phyloP scores from a whole-genome alignment of 2,113 vertebrate species.

The Puntigrus tetrazona region DNA sequence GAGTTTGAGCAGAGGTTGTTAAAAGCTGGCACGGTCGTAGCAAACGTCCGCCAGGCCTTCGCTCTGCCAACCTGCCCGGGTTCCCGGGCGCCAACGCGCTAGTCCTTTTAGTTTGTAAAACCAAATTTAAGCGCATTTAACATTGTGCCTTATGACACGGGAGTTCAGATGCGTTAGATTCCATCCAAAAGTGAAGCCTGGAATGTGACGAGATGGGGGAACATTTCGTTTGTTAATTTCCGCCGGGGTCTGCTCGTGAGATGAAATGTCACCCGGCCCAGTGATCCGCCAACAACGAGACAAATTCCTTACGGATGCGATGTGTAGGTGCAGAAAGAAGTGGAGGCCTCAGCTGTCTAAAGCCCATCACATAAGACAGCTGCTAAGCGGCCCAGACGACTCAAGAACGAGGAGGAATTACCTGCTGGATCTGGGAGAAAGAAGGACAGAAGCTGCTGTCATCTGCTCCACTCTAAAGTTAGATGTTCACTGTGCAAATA shows the following conservation, averaged over 20 bases:
- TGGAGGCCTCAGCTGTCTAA: not conserved
- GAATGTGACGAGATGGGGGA: not conserved
- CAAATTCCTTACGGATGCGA: not conserved
- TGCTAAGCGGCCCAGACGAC: not conserved
- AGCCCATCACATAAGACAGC: not conserved
- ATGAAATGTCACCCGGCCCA: constrained; percentile 15
- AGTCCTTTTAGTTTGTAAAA: constrained; percentile 52
- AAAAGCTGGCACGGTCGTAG: constrained; percentile 62
- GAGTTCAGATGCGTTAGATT: not conserved
- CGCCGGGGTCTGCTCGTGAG: not conserved
- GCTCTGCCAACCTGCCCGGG: constrained; percentile 30
- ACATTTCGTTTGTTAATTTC: not conserved
- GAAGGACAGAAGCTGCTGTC: not conserved
- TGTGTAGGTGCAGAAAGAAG: not conserved
- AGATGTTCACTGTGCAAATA: not conserved
- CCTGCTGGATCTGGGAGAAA: constrained; percentile 6
- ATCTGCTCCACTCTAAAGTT: not conserved
- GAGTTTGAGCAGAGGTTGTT: constrained; percentile 49
- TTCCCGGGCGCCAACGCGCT: constrained; percentile 53
- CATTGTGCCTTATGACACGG: not conserved
- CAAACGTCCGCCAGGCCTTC: constrained; percentile 55
- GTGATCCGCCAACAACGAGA: not conserved
- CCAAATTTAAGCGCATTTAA: constrained; percentile 55
- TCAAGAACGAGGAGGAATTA: not conserved
- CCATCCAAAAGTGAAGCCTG: not conserved